Evolutionary conservation across 2,888 invertebrate species (phyloP).

Genomic region (Drymonia ruficornis): DNA sequence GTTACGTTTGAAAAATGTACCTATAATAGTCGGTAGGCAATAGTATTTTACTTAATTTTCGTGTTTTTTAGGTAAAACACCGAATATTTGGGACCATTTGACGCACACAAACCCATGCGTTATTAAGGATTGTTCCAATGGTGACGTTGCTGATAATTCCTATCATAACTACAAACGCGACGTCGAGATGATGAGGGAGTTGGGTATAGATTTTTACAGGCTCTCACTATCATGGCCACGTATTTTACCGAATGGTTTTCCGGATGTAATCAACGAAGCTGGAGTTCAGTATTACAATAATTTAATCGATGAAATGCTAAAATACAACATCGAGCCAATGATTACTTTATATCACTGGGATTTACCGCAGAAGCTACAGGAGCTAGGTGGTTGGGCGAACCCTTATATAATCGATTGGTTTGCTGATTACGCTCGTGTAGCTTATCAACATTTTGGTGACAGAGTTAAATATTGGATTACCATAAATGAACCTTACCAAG

Average conservation of each 20-base stretch:
- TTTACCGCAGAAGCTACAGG: slow-evolving; percentile 74
- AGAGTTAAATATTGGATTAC: slow-evolving; percentile 82
- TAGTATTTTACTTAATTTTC: neutral
- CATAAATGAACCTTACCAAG: slow-evolving; percentile 79
- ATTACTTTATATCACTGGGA: slow-evolving; percentile 81
- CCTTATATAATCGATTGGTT: slow-evolving; percentile 69
- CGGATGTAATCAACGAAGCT: slow-evolving; percentile 72
- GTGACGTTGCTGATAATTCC: slow-evolving; percentile 83
- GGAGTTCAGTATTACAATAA: slow-evolving; percentile 87
- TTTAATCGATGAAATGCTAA: slow-evolving; percentile 84
- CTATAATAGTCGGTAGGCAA: too few relatives aligned
- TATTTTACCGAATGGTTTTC: slow-evolving; percentile 82
- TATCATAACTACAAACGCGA: slow-evolving; percentile 84
- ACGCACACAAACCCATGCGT: slow-evolving; percentile 72
- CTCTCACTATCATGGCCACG: slow-evolving; percentile 86
- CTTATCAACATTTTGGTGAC: slow-evolving; percentile 70
- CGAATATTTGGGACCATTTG: slow-evolving; percentile 86
- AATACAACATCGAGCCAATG: slow-evolving; percentile 85
- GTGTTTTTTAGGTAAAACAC: slow-evolving; percentile 73
- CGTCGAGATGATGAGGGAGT: slow-evolving; percentile 63
- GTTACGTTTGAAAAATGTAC: too few relatives aligned
- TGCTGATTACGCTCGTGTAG: slow-evolving; percentile 65
- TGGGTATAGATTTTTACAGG: slow-evolving; percentile 75
- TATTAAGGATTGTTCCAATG: slow-evolving; percentile 80
- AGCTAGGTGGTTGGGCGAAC: slow-evolving; percentile 79